Percentiles rank a stretch among this genome's conserved stretches.
phyloP scores from a whole-genome alignment of 2,113 vertebrate species.

The Ochotona curzoniae region DNA sequence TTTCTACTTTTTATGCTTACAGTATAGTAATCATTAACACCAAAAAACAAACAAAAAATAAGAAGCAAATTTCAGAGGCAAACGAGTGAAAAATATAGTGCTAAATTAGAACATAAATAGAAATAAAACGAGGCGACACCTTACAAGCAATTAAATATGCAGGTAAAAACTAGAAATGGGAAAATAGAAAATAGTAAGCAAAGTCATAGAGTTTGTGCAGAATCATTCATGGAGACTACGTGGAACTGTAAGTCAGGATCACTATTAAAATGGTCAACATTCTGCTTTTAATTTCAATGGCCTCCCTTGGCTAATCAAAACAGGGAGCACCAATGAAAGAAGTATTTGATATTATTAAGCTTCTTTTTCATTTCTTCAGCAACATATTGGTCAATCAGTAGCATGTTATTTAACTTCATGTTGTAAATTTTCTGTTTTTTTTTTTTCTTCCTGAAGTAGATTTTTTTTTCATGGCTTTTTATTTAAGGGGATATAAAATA shows the following conservation, averaged over 20 bases:
- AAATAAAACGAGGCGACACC: neutral
- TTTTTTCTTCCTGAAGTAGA: too few species aligned
- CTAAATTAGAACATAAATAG: neutral
- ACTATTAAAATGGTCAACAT: neutral
- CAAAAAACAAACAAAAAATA: neutral
- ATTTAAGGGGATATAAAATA: too few species aligned
- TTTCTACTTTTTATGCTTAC: neutral
- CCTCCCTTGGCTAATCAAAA: neutral
- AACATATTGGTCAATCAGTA: too few species aligned
- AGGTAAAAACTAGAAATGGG: neutral
- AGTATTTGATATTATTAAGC: neutral
- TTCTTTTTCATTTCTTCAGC: too few species aligned
- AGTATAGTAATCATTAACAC: neutral
- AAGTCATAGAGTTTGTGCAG: neutral
- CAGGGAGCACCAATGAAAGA: neutral
- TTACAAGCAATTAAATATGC: neutral
- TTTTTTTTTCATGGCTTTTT: too few species aligned
- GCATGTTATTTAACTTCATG: too few species aligned
- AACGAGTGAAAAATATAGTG: neutral
- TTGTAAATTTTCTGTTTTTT: too few species aligned
- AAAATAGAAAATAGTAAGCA: neutral
- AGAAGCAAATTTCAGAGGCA: neutral
- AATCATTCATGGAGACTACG: neutral
- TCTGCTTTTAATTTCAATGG: neutral
- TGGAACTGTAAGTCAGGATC: neutral